phyloP scores from a whole-genome alignment of 2,797 vertebrate genomes.

The Lepilemur ruficaudatus region DNA sequence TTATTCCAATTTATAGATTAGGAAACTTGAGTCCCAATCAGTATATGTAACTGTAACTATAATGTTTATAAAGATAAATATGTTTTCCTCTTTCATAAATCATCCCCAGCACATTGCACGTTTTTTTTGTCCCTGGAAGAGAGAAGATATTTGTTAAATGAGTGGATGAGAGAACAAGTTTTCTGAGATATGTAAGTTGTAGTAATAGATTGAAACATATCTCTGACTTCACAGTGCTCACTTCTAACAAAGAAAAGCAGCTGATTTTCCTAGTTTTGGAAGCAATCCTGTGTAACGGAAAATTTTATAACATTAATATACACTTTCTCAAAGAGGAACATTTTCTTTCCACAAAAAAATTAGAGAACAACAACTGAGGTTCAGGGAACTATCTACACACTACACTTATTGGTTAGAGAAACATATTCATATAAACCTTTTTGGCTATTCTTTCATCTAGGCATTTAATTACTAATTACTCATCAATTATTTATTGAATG shows the following conservation, averaged over 20 bases:
- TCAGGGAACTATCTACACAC: neutral
- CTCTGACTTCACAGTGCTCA: neutral
- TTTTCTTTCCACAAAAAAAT: neutral
- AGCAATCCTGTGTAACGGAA: neutral
- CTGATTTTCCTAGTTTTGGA: neutral
- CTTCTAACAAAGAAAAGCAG: neutral
- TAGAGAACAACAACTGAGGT: neutral
- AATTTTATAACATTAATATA: neutral
- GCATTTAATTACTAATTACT: neutral
- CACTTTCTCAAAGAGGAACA: neutral
- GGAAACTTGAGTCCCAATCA: neutral
- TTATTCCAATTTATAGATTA: neutral
- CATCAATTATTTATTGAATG: neutral
- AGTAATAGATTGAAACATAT: neutral
- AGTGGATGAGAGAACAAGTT: neutral
- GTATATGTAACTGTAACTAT: neutral
- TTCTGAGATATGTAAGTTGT: neutral
- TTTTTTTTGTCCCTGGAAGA: neutral
- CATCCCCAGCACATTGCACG: neutral
- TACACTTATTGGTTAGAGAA: neutral
- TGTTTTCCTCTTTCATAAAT: neutral
- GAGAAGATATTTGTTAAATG: neutral
- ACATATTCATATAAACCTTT: neutral
- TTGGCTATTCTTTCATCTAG: neutral
- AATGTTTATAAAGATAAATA: neutral